phyloP scores from a whole-genome alignment of 2,797 vertebrate species.

The Danionella dracula region DNA sequence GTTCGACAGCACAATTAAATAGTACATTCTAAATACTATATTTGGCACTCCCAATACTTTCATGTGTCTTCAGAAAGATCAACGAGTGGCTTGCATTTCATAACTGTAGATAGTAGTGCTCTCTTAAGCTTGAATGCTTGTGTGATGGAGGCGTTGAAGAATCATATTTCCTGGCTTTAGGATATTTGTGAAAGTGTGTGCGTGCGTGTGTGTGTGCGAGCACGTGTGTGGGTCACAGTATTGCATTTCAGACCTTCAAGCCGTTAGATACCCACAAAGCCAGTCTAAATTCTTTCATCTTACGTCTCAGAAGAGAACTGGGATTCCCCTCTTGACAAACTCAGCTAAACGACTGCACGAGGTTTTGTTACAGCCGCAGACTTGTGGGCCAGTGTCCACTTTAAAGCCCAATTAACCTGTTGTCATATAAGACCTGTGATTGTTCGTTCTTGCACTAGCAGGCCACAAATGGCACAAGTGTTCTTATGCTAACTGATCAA shows the following conservation, averaged over 20 bases:
- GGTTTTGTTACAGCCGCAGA: conserved; percentile 31
- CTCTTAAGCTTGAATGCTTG: too few relatives aligned
- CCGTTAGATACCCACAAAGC: conserved; percentile 43
- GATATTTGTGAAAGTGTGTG: conserved; percentile 27
- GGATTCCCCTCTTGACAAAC: conserved; percentile 56
- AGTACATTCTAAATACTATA: too few relatives aligned
- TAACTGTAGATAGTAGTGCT: too few relatives aligned
- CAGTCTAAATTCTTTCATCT: conserved; percentile 59
- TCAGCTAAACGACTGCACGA: conserved; percentile 56
- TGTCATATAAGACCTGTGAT: neutral
- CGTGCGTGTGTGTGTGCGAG: conserved; percentile 35
- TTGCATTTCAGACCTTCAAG: conserved; percentile 40
- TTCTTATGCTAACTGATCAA: too few relatives aligned
- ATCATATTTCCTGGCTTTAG: conserved; percentile 49
- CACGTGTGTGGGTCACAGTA: conserved; percentile 22
- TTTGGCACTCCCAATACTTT: too few relatives aligned
- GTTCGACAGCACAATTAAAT: too few relatives aligned
- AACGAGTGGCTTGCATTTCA: too few relatives aligned
- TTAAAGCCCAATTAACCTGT: conserved; percentile 22
- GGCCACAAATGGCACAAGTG: neutral
- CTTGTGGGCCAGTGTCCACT: conserved; percentile 6
- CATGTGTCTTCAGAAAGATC: too few relatives aligned
- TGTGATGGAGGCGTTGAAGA: conserved; percentile 9
- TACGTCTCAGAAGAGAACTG: conserved; percentile 45
- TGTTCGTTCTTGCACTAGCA: conserved; percentile 1